These are phyloP conservation scores for Lydus trimaculatus DNA, from an alignment of 2,888 invertebrate species.

Conservation along the genomic window DNA sequence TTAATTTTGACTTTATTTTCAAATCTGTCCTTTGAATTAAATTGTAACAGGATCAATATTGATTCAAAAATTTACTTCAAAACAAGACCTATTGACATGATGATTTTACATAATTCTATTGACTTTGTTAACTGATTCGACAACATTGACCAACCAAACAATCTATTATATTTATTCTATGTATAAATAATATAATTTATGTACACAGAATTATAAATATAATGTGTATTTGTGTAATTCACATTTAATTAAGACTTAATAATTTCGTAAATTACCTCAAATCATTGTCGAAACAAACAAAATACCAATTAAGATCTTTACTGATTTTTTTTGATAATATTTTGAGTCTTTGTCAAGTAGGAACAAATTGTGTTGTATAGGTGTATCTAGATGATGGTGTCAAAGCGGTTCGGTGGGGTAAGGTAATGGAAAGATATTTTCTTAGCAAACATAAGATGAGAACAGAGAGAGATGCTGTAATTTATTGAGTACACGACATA, in stretches of 20 bases:
- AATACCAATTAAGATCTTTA: not conserved
- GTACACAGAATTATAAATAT: constrained; percentile 9
- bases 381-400: constrained; percentile 16
- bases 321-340: not conserved
- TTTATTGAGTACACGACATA: constrained; percentile 55
- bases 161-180: constrained; percentile 13
- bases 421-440: constrained; percentile 31
- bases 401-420: constrained; percentile 15
- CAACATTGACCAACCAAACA: constrained; percentile 14
- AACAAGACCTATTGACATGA: constrained; percentile 13
- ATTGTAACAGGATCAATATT: not conserved
- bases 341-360: not conserved
- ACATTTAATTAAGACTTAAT: not conserved
- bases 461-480: constrained; percentile 47
- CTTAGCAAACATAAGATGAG: constrained; percentile 49
- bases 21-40: not conserved
- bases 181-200: constrained; percentile 8
- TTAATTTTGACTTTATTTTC: not conserved
- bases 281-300: not conserved
- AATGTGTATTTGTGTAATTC: not conserved
- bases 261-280: constrained; percentile 1
- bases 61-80: not conserved
- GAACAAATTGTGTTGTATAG: constrained; percentile 23
- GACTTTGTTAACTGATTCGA: constrained; percentile 13
- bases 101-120: constrained; percentile 13